Evolutionary conservation across 2,797 vertebrate species (phyloP), one percentile per base, ranked within the genome.

Genomic region (Notoglanidium macrostoma): DNA sequence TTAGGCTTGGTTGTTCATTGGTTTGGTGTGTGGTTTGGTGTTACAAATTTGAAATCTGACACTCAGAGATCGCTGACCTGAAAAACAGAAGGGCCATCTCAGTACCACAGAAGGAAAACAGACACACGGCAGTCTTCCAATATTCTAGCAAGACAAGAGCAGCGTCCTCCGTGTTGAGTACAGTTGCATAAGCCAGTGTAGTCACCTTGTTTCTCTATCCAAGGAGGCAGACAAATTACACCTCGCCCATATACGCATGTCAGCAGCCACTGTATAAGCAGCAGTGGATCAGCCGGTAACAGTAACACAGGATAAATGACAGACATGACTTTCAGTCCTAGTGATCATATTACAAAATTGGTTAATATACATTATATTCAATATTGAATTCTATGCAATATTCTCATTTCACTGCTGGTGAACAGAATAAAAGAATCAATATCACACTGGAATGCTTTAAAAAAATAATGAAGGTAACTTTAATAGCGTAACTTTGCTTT

Each of bases 161-260:
- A 77, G 40, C 26, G 51, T 51, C 65, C 65, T 82, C 44, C 44
- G 79, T 85, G 70, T 70, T 57, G 83, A 90, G 63, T 7, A 14
- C 51, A 81, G 77, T 87, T 88, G 84, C 83, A 80, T 81, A 85
- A 85, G 74, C 87, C 49, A 70, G 49, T 68, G 35, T 49, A 87
- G 84, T 82, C 63, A 85, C 68, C 51, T 65, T 21, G 57, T 72
- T 83, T 63, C 35, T 85, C 46, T 84, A 85, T 82, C 54, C 78
- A 40, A 21, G 72, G 68, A 78, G 35, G 68, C 72, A 51, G 65
- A 85, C 32, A 87, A 88, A 78, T 85, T 74, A 78, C 55, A 65
- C 44, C 68, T 68, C 35, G n/a, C 40, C 35, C 21, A 49, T 14
- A 63, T 35, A 57, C 67, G 74, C 72, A 77, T 57, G 81, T 78